Conservation (phyloP, 2,113 vertebrate genomes). For the Sceloporus undulatus region DNA sequence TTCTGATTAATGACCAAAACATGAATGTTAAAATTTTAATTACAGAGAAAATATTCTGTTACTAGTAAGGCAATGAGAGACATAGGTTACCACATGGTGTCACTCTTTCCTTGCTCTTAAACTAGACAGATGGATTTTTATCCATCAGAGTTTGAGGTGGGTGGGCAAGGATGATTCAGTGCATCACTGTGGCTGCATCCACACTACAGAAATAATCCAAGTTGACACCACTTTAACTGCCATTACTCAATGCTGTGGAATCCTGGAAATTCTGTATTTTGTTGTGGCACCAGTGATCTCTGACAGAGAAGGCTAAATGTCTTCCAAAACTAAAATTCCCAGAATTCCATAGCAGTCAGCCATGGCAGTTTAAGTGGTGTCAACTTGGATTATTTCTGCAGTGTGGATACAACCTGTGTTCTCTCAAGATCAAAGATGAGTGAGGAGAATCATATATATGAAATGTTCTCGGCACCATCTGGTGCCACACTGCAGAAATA, state of each 20-base stretch:
- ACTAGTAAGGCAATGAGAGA: background rate
- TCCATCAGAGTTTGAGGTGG: background rate
- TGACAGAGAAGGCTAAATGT: too few species aligned
- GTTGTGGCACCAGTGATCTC: too few species aligned
- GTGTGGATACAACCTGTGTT: background rate
- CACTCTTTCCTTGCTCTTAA: conserved; percentile 38
- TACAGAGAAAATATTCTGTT: background rate
- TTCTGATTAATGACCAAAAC: background rate
- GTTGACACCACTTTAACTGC: too few species aligned
- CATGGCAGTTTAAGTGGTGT: too few species aligned
- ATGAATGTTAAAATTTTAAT: background rate
- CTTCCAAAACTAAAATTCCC: too few species aligned
- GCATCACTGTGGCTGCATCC: background rate
- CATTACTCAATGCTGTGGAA: too few species aligned
- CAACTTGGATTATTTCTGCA: too few species aligned
- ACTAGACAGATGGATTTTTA: background rate
- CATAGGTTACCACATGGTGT: conserved; percentile 43
- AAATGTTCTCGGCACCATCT: background rate
- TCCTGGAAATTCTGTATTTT: too few species aligned
- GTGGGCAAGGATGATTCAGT: conserved; percentile 13
- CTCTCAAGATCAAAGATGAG: background rate
- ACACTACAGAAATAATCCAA: too few species aligned
- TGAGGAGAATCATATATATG: background rate
- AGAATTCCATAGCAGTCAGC: too few species aligned
- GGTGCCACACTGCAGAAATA: too few species aligned